These are phyloP conservation scores for Pterocles burchelli DNA, from an alignment of 2,113 vertebrate species.

Conservation along the genomic window DNA sequence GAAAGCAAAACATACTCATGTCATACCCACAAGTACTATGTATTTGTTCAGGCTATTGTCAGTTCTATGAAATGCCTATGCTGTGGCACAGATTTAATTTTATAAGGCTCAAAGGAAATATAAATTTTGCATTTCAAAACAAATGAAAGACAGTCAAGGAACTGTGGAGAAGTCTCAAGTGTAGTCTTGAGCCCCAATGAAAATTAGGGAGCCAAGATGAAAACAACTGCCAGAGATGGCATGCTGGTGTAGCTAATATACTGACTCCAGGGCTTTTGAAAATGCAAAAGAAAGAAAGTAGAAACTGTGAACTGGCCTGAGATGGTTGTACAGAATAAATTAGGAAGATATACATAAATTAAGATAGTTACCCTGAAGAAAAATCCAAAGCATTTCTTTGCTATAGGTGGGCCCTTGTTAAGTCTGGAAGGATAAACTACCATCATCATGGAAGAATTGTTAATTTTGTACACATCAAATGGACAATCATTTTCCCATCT, in stretches of 20 bases:
- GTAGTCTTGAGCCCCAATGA: neutral
- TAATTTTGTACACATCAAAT: neutral
- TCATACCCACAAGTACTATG: fast-evolving
- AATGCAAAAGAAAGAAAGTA: neutral
- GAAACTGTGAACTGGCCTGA: neutral
- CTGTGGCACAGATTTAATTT: neutral
- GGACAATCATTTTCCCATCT: neutral
- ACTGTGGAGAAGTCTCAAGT: neutral
- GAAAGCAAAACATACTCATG: neutral
- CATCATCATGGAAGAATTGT: neutral
- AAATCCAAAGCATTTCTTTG: neutral
- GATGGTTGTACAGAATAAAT: neutral
- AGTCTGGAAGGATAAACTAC: neutral
- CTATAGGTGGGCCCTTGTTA: neutral
- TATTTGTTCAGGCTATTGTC: neutral
- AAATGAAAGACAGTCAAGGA: neutral
- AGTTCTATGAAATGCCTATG: neutral
- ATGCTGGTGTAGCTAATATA: neutral
- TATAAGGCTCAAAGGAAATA: neutral
- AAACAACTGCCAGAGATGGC: neutral
- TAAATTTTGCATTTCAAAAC: neutral
- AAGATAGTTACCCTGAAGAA: neutral
- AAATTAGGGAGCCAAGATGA: neutral
- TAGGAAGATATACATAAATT: neutral
- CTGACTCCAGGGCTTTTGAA: neutral